Base-by-base conservation (phyloP, 2,797 vertebrate species). In the Catostomus latipinnis region DNA sequence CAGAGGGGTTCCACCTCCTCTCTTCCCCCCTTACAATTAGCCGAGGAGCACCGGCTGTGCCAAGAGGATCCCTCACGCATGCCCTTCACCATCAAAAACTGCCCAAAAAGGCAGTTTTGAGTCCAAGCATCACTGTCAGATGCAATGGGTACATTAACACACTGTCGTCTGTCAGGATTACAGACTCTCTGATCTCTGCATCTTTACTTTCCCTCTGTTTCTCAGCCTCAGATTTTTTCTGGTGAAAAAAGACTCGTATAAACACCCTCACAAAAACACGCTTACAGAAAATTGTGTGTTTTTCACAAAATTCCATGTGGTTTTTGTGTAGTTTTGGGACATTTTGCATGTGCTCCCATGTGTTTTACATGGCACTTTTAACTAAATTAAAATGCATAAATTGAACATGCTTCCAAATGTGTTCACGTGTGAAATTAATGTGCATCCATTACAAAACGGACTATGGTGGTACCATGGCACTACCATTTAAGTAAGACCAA, bases 131-230 rank as follows among this genome's bases (percentile, higher is more conserved):
- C 71, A 16, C n/a, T 70, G 43, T 81, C 72, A 49, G 66, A 34
- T 69, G 13, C 70, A 66, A 75, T 76, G 74, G 72, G 16, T 75
- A 72, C 61, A 22, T 46, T 71, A 75, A 43, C 50, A 81, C 16
- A 22, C 45, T 14, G 34, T 74, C 75, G 62, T 80, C 77, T 81
- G 67, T 76, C 68, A 83, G 45, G 49, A 76, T 82, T 72, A 77
- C 43, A 52, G 22, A 54, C 46, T 63, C 78, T 78, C 49, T 70
- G 65, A 81, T 85, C 65, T 53, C 54, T 11, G n/a, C 6, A 46
- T 53, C 45, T 60, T 69, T 71, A 46, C 58, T 7, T 54, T 14
- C 45, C 34, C 79, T 54, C 46, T 50, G 65, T 53, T 45, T 18
- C 45, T 60, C 22, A 6, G 58, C 48, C 11, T 66, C 56, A 71